Evolutionary conservation across 1,140 invertebrate species (phyloP), one percentile per base, ranked within the genome.

Genomic region (Antheraea mylitta): DNA sequence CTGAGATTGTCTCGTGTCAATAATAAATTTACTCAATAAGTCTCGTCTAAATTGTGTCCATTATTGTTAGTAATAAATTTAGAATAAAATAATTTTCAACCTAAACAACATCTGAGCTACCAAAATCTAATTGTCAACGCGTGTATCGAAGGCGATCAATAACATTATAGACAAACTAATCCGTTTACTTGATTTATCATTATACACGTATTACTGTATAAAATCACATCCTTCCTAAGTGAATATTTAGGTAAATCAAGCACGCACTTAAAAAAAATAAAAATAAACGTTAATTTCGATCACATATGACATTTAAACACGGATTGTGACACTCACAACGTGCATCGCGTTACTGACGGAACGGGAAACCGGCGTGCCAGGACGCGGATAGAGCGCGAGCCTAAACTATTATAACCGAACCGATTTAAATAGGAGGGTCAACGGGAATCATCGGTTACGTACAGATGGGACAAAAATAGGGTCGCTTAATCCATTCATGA

Each of bases 351-450:
- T 22, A 36, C 48, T 58, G 64, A 19, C 36, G 59, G 72, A 72
- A 74, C 72, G 78, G 76, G 76, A 82, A 74, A 71, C 69, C 75
- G 78, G 73, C 78, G 16, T 11, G 60, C 60, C 7, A 74, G 83
- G 80, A 83, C 78, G 80, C 81, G 45, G 45, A 53, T 80, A 79
- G 77, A 82, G 72, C 75, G 82, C 81, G 82, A 83, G 77, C 79
- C 75, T 70, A 82, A 85, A 85, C 77, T 90, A 88, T 90, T 90
- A 88, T 90, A 89, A 86, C 86, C 83, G 86, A 85, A 84, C 83
- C 72, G 70, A 82, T 81, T 82, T 72, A 79, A 80, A 84, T 83
- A 80, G 83, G 75, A 82, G 81, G 82, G 85, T 79, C 79, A 78
- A 69, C 22, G 74, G 75, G 76, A 78, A 70, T 68, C 70, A 62